Evolutionary conservation across 2,888 invertebrate species (phyloP).

Genomic region (Zaprionus obscuricornis): DNA sequence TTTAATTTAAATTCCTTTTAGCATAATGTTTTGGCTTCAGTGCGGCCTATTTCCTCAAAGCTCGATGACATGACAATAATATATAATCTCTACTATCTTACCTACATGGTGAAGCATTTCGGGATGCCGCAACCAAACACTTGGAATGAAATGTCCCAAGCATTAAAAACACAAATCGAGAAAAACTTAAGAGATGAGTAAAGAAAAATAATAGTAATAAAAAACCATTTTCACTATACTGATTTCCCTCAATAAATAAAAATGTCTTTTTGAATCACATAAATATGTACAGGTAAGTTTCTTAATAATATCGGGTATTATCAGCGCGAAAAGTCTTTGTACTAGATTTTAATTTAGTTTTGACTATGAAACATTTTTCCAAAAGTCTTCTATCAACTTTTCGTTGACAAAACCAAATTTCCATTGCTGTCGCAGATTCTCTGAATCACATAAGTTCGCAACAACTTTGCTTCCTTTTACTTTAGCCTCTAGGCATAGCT

Average conservation of each 20-base stretch:
- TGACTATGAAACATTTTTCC: constrained; percentile 38
- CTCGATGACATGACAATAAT: constrained; percentile 7
- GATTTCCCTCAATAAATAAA: too few species aligned
- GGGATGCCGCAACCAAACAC: constrained; percentile 10
- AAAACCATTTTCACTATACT: too few species aligned
- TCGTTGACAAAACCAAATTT: constrained; percentile 74
- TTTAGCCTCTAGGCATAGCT: constrained; percentile 91
- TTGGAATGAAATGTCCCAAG: background rate
- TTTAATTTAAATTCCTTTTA: too few species aligned
- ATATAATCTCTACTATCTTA: constrained; percentile 45
- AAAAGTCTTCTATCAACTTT: constrained; percentile 62
- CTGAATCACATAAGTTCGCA: constrained; percentile 87
- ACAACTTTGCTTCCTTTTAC: constrained; percentile 82
- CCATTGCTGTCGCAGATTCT: constrained; percentile 75
- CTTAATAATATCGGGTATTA: too few species aligned
- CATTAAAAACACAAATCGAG: too few species aligned
- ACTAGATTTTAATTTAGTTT: background rate
- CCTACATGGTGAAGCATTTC: constrained; percentile 35
- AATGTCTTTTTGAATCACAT: too few species aligned
- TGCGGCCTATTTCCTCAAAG: constrained; percentile 22
- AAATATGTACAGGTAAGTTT: too few species aligned
- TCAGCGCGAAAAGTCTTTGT: too few species aligned
- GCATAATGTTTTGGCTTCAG: too few species aligned
- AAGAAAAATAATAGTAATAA: too few species aligned
- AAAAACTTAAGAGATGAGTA: too few species aligned